phyloP scores from a whole-genome alignment of 1,140 invertebrate genomes.

The Stegodyphus dumicola region DNA sequence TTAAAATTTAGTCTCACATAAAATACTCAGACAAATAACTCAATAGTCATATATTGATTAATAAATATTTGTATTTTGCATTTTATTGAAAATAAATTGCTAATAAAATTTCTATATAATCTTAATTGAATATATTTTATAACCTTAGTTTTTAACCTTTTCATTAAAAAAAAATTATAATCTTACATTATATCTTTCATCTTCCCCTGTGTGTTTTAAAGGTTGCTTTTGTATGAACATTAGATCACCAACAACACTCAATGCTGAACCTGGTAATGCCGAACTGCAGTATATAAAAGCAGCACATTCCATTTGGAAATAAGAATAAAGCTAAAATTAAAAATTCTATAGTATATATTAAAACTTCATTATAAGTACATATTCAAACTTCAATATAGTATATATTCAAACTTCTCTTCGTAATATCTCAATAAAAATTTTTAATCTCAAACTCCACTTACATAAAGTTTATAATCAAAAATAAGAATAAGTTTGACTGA shows the following conservation, averaged over 20 bases:
- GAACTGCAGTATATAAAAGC: constrained; percentile 37
- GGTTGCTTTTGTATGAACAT: constrained; percentile 32
- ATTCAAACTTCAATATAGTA: not conserved
- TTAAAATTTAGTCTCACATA: not conserved
- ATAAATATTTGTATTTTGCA: not conserved
- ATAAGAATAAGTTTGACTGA: constrained; percentile 46
- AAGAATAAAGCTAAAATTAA: constrained; percentile 65
- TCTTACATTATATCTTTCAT: constrained; percentile 56
- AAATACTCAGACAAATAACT: not conserved
- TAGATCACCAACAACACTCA: constrained; percentile 32
- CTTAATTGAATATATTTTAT: not conserved
- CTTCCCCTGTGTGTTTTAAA: constrained; percentile 30
- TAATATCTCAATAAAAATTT: not conserved
- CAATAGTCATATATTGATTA: not conserved
- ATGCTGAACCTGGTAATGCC: constrained; percentile 26
- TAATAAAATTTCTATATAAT: not conserved
- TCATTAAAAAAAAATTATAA: not conserved
- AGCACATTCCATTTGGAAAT: constrained; percentile 66
- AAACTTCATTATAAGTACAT: not conserved
- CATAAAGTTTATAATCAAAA: constrained; percentile 51
- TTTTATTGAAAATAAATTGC: too few relatives aligned
- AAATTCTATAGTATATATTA: not conserved
- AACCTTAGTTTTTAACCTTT: not conserved
- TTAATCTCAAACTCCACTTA: constrained; percentile 18
- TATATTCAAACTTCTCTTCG: not conserved